phyloP scores from a whole-genome alignment of 2,888 invertebrate genomes.

The Rhodophaea formosa region DNA sequence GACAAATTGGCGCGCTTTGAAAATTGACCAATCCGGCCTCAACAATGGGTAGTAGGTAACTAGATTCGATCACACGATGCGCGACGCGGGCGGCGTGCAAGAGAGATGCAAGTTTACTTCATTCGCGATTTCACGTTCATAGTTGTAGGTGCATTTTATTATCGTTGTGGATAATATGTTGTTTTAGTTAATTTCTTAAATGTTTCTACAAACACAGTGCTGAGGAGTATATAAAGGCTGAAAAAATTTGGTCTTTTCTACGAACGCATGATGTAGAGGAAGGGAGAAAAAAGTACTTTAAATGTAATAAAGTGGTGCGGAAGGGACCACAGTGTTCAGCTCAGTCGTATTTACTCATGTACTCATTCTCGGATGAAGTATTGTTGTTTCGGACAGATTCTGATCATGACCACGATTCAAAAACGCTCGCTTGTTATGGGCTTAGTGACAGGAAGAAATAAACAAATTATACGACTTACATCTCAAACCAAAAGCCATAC shows the following conservation, averaged over 20 bases:
- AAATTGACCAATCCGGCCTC: neutral
- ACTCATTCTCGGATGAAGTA: conserved; percentile 25
- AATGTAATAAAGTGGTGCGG: conserved; percentile 27
- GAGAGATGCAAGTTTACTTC: too few relatives aligned
- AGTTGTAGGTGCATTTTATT: too few relatives aligned
- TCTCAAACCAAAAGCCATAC: conserved; percentile 27
- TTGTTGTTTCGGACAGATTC: conserved; percentile 27
- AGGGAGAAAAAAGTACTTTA: conserved; percentile 26
- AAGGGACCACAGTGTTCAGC: conserved; percentile 28
- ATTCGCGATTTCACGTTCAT: too few relatives aligned
- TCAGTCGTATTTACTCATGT: conserved; percentile 25
- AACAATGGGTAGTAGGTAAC: too few relatives aligned
- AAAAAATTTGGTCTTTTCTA: conserved; percentile 26
- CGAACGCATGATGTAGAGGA: conserved; percentile 22
- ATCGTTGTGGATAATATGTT: too few relatives aligned
- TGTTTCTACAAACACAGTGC: conserved; percentile 16
- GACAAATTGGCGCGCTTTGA: neutral
- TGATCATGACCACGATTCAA: conserved; percentile 28
- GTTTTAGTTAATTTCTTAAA: too few relatives aligned
- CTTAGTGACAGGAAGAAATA: conserved; percentile 23
- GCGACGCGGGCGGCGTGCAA: too few relatives aligned
- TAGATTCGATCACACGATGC: too few relatives aligned
- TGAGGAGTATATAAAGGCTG: conserved; percentile 22
- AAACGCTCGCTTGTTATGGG: conserved; percentile 22
- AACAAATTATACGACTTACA: conserved; percentile 27